Evolutionary conservation across 2,113 vertebrate species (phyloP), one percentile per base, ranked within the genome.

Genomic region (Xenopus borealis): DNA sequence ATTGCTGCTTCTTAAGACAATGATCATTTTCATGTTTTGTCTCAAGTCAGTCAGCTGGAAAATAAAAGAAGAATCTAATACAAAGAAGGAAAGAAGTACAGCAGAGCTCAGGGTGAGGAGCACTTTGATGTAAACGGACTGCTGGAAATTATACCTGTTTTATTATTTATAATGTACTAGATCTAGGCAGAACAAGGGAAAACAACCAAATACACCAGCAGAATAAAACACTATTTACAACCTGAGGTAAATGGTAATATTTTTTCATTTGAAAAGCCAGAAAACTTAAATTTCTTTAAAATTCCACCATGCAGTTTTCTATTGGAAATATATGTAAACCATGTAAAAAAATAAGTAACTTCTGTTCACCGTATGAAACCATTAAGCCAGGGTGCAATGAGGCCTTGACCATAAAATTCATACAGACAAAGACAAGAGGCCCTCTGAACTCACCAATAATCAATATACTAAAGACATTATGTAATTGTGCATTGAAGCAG

Each of bases 71-170:
- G 23, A 55, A 46, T 62, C 23, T 66, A 59, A 40, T 67, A 59
- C 72, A 59, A 66, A 66, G 66, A 66, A 33, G 16, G 19, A 16
- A 55, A 47, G 55, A 67, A 66, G 23, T 40, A 67, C 52, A 74
- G 12, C 40, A 65, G 64, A 74, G 64, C 63, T 55, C 19, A 66
- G 53, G 40, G 64, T 67, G 62, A 73, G 30, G 62, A 73, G 30
- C 33, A 20, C 30, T 66, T 65, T 66, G 19, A 67, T 47, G 53
- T 59, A 59, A 59, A 67, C 53, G 59, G 72, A 74, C 40, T 74
- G 45, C 53, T 67, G 66, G 64, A 55, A 67, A 74, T 74, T 67
- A 74, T 67, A 33, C 52, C 63, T 74, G 46, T 59, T 67, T 66
- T 27, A 74, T 59, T 74, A 67, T 74, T 74, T 74, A 66, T 55